Evolutionary conservation across 2,888 invertebrate genomes (phyloP), one percentile per base, ranked within the genome.

Genomic region (Torymus texanus): DNA sequence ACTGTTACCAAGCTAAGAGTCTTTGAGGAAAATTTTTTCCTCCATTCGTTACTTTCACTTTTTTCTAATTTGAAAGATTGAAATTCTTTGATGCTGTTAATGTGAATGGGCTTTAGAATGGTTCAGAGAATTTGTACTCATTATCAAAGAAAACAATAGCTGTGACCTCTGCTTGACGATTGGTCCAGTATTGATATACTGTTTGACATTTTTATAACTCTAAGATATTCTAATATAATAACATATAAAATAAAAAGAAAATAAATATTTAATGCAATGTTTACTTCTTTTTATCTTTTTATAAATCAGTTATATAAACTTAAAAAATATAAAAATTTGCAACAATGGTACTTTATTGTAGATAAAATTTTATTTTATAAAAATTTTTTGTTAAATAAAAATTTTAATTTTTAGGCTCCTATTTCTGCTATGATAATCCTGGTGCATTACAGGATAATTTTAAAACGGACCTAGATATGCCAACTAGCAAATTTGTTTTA

Each of bases 371-470:
- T 18, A 10, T n/a, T 24, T 18, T 11, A 21, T 56, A 16, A 41
- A n/a, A 16, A 68, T 21, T 51, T 13, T 2, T 29, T 29, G 29
- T 56, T 58, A 63, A 29, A 41, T n/a, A 56, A n/a, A 29, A 13
- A 5, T 50, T 24, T 13, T 56, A 50, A 65, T 50, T 58, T 92
- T 75, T 91, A 98, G 98, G 98, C 88, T 97, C 97, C 79, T 98
- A 97, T 91, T 99, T 98, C 90, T 98, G 98, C 90, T 99, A 97
- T 91, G 99, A 99, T 90, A 97, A 97, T 90, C 98, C 98, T 8
- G 97, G 95, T 75, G 97, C 98, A 5, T 91, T 99, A 72, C 97
- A 97, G 90, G 95, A 97, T 88, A 94, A 96, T 85, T 97, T 97
- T 89, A 94, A 94, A 87, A 90, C 92, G 83, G 98, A 98, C 88